Percentiles rank a stretch among this genome's conserved stretches.
These are phyloP conservation scores for Macropodus opercularis DNA, from an alignment of 2,797 vertebrate genomes.

Conservation along the genomic window DNA sequence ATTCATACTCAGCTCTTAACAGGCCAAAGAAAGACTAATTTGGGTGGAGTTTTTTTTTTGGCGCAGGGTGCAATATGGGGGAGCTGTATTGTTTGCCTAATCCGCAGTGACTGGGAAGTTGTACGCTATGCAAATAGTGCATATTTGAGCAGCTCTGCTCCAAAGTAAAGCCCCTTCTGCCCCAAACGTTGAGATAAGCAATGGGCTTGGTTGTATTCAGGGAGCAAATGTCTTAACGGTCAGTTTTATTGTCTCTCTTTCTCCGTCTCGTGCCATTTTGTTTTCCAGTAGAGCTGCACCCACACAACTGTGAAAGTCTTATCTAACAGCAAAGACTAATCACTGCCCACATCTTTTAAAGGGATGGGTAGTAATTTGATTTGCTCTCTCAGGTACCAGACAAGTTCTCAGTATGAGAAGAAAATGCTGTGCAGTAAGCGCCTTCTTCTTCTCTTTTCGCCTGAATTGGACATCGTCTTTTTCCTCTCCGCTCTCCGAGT, in stretches of 20 bases:
- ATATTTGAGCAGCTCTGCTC: constrained; percentile 78
- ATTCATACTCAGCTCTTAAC: constrained; percentile 80
- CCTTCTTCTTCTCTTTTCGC: too few species aligned
- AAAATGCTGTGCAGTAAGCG: too few species aligned
- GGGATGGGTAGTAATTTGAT: too few species aligned
- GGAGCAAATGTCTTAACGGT: constrained; percentile 61
- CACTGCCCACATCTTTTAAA: constrained; percentile 19
- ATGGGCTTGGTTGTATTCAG: constrained; percentile 60
- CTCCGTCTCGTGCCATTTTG: constrained; percentile 37
- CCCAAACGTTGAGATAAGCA: constrained; percentile 78
- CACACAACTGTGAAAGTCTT: constrained; percentile 31
- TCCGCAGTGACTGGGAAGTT: constrained; percentile 83
- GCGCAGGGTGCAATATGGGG: constrained; percentile 66
- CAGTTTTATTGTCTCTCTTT: constrained; percentile 51
- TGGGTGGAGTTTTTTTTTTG: constrained; percentile 76
- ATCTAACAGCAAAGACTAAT: constrained; percentile 28
- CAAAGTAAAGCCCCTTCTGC: constrained; percentile 77
- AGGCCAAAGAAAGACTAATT: constrained; percentile 81
- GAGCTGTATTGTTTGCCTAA: constrained; percentile 81
- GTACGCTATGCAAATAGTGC: constrained; percentile 81
- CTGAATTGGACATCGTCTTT: too few species aligned
- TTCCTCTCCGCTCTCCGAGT: too few species aligned
- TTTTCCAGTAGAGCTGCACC: constrained; percentile 33
- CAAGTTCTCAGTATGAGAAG: too few species aligned
- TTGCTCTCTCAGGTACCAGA: constrained; percentile 5